Conservation (phyloP, 1,140 invertebrate species). For the Palaemon carinicauda region DNA sequence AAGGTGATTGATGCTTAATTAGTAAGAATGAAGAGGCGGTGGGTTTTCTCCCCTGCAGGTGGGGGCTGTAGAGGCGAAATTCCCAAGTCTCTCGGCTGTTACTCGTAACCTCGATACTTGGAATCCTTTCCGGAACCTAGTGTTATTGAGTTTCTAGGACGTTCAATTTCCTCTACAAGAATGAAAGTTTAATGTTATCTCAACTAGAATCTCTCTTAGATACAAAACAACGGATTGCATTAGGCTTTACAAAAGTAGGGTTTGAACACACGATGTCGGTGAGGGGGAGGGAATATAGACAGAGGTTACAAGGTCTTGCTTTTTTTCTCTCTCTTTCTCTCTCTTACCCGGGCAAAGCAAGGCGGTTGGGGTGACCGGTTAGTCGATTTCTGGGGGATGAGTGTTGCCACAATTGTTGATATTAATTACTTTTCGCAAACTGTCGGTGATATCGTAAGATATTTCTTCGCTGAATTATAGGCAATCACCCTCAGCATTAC, state of each 20-base stretch:
- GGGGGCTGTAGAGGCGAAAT: background rate
- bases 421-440: background rate
- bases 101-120: conserved; percentile 8
- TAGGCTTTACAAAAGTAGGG: background rate
- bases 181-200: background rate
- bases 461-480: background rate
- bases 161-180: background rate
- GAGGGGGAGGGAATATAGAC: background rate
- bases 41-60: background rate
- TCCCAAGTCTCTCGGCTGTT: conserved; percentile 13
- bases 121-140: conserved; percentile 17
- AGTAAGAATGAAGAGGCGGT: background rate
- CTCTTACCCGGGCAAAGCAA: conserved; percentile 27
- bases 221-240: too few relatives aligned
- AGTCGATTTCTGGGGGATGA: conserved; percentile 30
- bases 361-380: conserved; percentile 17
- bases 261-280: background rate
- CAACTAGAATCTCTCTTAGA: too few relatives aligned
- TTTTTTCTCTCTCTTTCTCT: background rate
- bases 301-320: conserved; percentile 25
- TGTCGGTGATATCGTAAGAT: background rate
- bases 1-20: background rate
- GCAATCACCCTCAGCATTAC: background rate
- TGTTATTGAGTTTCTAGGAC: background rate
- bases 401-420: background rate